phyloP scores from a whole-genome alignment of 1,140 invertebrate genomes.

The Tigriopus japonicus region DNA sequence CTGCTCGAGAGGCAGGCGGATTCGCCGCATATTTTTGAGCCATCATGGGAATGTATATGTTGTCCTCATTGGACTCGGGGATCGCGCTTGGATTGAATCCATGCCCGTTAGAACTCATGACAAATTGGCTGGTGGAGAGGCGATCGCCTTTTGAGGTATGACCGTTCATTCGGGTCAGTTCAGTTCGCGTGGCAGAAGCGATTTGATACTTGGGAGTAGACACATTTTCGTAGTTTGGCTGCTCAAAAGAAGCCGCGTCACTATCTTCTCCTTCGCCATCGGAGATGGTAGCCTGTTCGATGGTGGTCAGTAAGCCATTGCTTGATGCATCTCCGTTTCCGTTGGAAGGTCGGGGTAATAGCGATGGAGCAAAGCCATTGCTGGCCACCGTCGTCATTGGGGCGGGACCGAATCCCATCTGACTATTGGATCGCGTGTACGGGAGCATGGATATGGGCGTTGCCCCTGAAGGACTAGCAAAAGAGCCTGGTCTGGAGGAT shows the following conservation, averaged over 20 bases:
- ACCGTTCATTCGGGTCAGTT: no score
- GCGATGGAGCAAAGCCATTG: not conserved
- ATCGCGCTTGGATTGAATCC: no score
- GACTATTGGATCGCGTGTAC: not conserved
- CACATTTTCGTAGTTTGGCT: conserved; percentile 9
- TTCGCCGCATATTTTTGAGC: no score
- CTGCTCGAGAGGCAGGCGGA: no score
- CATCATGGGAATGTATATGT: no score
- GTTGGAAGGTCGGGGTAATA: no score
- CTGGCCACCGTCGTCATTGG: not conserved
- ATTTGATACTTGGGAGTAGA: not conserved
- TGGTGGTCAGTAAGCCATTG: conserved; percentile 4
- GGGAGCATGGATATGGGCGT: not conserved
- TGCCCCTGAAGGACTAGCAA: not conserved
- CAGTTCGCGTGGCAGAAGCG: no score
- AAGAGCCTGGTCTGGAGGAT: not conserved
- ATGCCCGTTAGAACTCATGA: no score
- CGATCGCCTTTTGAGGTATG: no score
- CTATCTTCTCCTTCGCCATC: conserved; percentile 2
- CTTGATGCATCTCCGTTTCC: not conserved
- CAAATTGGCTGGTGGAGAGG: no score
- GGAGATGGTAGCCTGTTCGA: not conserved
- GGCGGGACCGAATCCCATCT: not conserved
- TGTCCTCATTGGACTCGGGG: no score
- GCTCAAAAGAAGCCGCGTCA: not conserved